Conservation (phyloP, 2,888 invertebrate species). For the Diaperis boleti region DNA sequence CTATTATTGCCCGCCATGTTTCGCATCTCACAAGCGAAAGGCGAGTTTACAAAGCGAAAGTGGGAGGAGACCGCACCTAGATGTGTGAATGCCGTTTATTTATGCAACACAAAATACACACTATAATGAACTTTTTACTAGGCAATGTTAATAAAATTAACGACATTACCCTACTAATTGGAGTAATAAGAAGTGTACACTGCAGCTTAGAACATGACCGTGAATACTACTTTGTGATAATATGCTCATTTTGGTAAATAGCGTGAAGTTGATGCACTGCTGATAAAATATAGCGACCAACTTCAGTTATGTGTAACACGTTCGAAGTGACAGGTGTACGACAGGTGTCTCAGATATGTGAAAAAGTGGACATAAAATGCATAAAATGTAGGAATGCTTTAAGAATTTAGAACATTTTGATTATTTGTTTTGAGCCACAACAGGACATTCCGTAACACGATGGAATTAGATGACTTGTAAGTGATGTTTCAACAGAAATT, state of each 20-base stretch:
- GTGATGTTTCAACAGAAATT: slow-evolving; percentile 11
- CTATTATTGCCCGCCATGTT: no score
- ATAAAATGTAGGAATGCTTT: neutral
- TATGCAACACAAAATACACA: slow-evolving; percentile 12
- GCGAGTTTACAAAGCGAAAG: no score
- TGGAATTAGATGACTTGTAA: slow-evolving; percentile 41
- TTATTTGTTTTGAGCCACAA: neutral
- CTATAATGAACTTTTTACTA: neutral
- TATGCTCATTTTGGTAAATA: neutral
- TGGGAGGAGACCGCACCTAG: no score
- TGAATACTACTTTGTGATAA: neutral
- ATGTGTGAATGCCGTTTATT: neutral
- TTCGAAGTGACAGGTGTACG: neutral
- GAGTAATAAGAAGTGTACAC: neutral
- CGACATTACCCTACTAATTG: neutral
- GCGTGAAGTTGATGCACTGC: neutral
- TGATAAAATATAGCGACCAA: neutral
- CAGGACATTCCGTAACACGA: neutral
- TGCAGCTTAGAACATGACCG: neutral
- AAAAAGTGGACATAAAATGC: neutral
- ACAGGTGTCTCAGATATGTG: neutral
- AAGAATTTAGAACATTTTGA: neutral
- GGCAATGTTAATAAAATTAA: neutral
- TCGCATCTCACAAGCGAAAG: no score
- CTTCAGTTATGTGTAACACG: neutral